phyloP scores from a whole-genome alignment of 1,140 invertebrate genomes.

The Brachystomella parvula region DNA sequence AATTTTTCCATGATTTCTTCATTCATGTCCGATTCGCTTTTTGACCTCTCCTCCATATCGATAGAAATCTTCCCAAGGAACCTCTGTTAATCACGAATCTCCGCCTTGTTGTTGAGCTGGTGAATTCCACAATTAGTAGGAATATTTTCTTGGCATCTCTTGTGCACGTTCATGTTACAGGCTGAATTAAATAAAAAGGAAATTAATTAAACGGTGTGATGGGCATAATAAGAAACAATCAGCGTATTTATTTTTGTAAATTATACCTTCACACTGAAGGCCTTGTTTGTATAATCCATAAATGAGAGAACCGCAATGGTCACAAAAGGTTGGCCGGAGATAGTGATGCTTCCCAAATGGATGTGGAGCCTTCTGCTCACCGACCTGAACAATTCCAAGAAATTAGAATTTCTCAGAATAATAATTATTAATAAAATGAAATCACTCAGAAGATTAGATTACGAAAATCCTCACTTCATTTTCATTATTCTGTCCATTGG shows the following conservation, averaged over 20 bases:
- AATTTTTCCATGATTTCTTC: too few relatives aligned
- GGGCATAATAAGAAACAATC: background rate
- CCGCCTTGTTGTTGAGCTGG: conserved; percentile 89
- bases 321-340: conserved; percentile 97
- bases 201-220: too few relatives aligned
- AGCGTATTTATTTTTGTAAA: background rate
- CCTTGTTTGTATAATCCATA: conserved; percentile 96
- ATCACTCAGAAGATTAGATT: too few relatives aligned
- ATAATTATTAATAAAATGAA: background rate
- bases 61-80: too few relatives aligned
- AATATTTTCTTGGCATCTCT: conserved; percentile 96
- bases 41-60: too few relatives aligned
- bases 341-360: conserved; percentile 87
- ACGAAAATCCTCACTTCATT: conserved; percentile 55
- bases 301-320: conserved; percentile 77
- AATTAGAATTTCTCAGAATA: background rate
- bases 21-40: too few relatives aligned
- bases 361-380: conserved; percentile 90
- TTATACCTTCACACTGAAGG: conserved; percentile 85
- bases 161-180: conserved; percentile 97
- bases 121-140: conserved; percentile 99
- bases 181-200: too few relatives aligned
- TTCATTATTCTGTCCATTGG: conserved; percentile 46
- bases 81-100: too few relatives aligned
- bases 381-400: conserved; percentile 41